These are phyloP conservation scores for Mesocentrotus franciscanus DNA, from an alignment of 53 echinoderm and acorn worm genomes.

Conservation along the genomic window DNA sequence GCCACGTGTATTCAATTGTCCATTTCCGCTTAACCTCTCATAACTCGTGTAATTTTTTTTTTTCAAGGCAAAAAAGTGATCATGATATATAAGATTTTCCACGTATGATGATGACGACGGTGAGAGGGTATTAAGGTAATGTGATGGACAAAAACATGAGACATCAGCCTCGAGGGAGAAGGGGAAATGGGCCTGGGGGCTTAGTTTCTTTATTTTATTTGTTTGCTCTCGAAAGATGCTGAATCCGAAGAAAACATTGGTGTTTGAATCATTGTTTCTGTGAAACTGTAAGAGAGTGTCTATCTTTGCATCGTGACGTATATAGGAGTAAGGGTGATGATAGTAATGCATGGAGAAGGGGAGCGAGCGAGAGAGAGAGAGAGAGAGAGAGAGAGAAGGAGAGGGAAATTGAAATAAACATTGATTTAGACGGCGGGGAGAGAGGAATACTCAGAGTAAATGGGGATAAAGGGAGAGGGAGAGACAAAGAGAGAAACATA, in stretches of 20 bases:
- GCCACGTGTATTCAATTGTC: conserved; percentile 46
- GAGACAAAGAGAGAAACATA: background rate
- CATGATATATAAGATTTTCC: conserved; percentile 22
- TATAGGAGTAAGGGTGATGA: background rate
- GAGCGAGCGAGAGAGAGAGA: background rate
- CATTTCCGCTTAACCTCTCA: conserved; percentile 46
- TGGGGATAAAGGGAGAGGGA: background rate
- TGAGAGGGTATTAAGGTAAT: background rate
- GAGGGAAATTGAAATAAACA: background rate
- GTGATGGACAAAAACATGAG: background rate
- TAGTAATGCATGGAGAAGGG: background rate
- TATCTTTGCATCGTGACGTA: background rate
- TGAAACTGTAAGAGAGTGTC: background rate
- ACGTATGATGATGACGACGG: background rate
- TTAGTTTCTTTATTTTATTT: background rate
- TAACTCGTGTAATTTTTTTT: background rate
- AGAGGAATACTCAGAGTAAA: background rate
- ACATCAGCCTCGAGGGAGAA: background rate
- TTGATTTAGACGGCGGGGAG: background rate
- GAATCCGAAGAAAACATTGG: conserved; percentile 36
- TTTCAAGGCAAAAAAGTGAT: background rate
- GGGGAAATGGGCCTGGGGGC: background rate
- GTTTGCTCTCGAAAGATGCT: background rate
- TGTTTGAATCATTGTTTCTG: conserved; percentile 22
- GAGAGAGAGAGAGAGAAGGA: background rate